Evolutionary conservation across 2,113 vertebrate species (phyloP).

Genomic region (Azemiops feae): DNA sequence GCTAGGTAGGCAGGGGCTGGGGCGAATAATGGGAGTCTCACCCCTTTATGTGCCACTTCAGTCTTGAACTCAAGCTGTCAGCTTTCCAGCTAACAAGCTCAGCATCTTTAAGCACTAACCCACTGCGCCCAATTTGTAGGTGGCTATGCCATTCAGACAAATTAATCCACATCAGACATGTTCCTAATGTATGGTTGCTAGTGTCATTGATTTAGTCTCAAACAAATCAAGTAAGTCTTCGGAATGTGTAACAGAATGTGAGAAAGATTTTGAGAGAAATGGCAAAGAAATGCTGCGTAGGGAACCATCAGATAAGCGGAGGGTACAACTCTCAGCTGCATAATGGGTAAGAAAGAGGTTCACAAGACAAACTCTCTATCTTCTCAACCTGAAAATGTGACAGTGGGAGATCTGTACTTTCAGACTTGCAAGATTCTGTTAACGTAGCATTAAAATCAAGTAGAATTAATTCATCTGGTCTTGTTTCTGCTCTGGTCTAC

Average conservation of each 20-base stretch:
- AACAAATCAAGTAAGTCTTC: neutral
- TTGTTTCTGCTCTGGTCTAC: too few species aligned
- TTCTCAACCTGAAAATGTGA: too few species aligned
- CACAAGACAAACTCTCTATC: too few species aligned
- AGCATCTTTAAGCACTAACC: neutral
- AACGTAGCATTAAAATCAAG: too few species aligned
- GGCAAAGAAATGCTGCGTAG: too few species aligned
- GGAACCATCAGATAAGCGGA: too few species aligned
- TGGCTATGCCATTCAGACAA: neutral
- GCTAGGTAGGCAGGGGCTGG: neutral
- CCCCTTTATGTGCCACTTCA: neutral
- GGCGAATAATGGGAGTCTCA: neutral
- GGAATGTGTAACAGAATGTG: neutral
- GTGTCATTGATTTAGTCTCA: neutral
- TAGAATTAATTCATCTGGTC: too few species aligned
- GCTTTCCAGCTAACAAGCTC: neutral
- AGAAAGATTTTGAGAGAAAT: neutral
- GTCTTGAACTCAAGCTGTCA: neutral
- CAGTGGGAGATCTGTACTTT: too few species aligned
- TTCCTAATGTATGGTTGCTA: neutral
- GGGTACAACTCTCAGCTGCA: too few species aligned
- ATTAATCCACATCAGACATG: neutral
- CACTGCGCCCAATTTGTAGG: neutral
- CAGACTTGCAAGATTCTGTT: too few species aligned
- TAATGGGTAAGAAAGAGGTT: too few species aligned